A percentile compares a stretch with the other conserved stretches of the same genome.
These are phyloP conservation scores for Chrysotoxum bicinctum DNA, from an alignment of 2,888 invertebrate genomes.

Conservation along the genomic window DNA sequence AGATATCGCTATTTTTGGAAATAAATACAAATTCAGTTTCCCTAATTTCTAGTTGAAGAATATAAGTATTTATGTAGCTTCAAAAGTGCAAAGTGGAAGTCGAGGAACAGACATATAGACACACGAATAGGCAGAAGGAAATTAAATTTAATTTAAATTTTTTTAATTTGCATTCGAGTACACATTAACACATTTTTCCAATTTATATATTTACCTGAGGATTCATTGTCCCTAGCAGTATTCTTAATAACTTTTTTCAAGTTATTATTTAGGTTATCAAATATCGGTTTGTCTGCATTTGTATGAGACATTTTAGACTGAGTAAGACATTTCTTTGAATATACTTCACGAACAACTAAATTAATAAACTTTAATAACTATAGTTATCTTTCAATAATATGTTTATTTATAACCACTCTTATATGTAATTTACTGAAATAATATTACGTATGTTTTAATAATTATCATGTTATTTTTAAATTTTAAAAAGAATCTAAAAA, in stretches of 20 bases:
- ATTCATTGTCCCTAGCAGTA: neutral
- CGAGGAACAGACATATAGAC: too few species aligned
- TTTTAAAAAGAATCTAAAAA: too few species aligned
- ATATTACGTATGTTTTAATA: neutral
- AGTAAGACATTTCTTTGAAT: neutral
- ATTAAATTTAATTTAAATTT: too few species aligned
- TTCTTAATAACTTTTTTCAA: neutral
- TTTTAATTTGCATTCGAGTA: too few species aligned
- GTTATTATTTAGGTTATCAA: slow-evolving; percentile 4
- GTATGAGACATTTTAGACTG: slow-evolving; percentile 10
- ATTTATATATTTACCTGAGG: slow-evolving; percentile 36
- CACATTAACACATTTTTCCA: neutral
- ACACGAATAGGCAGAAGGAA: too few species aligned
- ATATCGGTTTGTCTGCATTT: neutral
- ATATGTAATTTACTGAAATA: neutral
- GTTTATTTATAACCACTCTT: neutral
- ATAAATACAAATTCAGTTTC: too few species aligned
- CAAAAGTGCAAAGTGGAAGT: too few species aligned
- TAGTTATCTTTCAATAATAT: neutral
- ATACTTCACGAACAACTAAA: neutral
- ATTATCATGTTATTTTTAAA: neutral
- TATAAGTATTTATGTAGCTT: too few species aligned
- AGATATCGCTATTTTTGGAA: too few species aligned
- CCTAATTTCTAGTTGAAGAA: too few species aligned
- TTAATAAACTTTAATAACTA: neutral